These are phyloP conservation scores for Oryzaephilus surinamensis DNA, from an alignment of 1,140 invertebrate species.

Conservation along the genomic window DNA sequence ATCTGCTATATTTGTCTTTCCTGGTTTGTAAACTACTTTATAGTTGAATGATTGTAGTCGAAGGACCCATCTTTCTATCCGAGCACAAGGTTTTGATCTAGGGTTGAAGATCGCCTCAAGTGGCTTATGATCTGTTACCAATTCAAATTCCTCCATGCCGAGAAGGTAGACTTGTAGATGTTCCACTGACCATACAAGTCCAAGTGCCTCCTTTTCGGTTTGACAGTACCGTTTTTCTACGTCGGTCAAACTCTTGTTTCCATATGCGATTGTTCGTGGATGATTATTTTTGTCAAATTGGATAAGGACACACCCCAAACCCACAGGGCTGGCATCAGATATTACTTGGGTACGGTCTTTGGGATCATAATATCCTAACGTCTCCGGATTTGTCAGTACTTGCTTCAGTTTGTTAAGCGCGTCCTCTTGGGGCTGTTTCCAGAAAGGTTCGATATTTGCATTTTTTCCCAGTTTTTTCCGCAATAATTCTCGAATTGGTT, in stretches of 20 bases:
- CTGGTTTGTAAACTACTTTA: slow-evolving; percentile 29
- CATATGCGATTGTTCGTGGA: slow-evolving; percentile 30
- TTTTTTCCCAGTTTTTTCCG: slow-evolving; percentile 11
- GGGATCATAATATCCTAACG: slow-evolving; percentile 39
- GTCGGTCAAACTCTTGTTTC: slow-evolving; percentile 31
- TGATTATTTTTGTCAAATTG: slow-evolving; percentile 8
- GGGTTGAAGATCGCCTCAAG: too few relatives aligned
- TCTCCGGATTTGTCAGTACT: slow-evolving; percentile 19
- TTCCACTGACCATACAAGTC: slow-evolving; percentile 27
- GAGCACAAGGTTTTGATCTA: too few relatives aligned
- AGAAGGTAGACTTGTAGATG: slow-evolving; percentile 20
- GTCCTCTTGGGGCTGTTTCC: slow-evolving; percentile 11
- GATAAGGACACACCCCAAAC: slow-evolving; percentile 31
- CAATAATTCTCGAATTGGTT: slow-evolving; percentile 18
- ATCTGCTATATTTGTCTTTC: slow-evolving; percentile 35
- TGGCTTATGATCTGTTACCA: too few relatives aligned
- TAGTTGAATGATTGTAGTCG: slow-evolving; percentile 29
- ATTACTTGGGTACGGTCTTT: slow-evolving; percentile 28
- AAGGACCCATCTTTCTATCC: slow-evolving; percentile 28
- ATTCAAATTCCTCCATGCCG: slow-evolving; percentile 26
- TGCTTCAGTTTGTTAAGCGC: too few relatives aligned
- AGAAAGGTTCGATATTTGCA: too few relatives aligned
- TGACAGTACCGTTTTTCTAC: slow-evolving; percentile 36
- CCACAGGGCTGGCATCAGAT: slow-evolving; percentile 38
- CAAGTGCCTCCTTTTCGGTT: slow-evolving; percentile 35